phyloP scores from a whole-genome alignment of 2,797 vertebrate species.

The Pelochelys cantorii region DNA sequence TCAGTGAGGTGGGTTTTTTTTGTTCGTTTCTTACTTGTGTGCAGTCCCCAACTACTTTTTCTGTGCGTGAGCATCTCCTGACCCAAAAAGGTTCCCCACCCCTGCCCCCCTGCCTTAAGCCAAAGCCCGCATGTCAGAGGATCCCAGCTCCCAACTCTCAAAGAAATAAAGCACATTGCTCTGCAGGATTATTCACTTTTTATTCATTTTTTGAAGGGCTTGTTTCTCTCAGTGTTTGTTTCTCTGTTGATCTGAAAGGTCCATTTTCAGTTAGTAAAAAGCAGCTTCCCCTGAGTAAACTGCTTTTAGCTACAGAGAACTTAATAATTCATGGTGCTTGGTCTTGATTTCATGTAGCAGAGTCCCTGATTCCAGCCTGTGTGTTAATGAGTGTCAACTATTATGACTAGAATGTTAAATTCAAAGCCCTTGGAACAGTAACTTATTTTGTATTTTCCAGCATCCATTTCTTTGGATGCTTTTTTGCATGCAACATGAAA shows the following conservation, averaged over 20 bases:
- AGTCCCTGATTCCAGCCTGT: background rate
- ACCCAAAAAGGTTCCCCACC: too few species aligned
- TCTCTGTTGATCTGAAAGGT: background rate
- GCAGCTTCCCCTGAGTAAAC: background rate
- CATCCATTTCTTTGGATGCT: background rate
- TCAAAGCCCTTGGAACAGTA: background rate
- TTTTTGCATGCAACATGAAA: background rate
- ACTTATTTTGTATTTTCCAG: background rate
- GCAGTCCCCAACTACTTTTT: too few species aligned
- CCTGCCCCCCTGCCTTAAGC: too few species aligned
- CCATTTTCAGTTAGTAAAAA: background rate
- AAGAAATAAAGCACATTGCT: too few species aligned
- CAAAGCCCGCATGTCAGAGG: background rate
- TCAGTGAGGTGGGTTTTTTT: too few species aligned
- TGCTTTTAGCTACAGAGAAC: background rate
- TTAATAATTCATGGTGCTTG: slow-evolving; percentile 3
- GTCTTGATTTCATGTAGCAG: background rate
- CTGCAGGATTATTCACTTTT: background rate
- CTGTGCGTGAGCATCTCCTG: too few species aligned
- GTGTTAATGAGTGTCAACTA: background rate
- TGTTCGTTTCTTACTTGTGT: too few species aligned
- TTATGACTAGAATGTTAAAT: background rate
- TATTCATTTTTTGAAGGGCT: background rate
- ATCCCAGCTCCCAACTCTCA: background rate
- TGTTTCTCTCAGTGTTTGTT: background rate